Evolutionary conservation across 2,797 vertebrate species (phyloP).

Genomic region (Mormyrus proboscirostris): DNA sequence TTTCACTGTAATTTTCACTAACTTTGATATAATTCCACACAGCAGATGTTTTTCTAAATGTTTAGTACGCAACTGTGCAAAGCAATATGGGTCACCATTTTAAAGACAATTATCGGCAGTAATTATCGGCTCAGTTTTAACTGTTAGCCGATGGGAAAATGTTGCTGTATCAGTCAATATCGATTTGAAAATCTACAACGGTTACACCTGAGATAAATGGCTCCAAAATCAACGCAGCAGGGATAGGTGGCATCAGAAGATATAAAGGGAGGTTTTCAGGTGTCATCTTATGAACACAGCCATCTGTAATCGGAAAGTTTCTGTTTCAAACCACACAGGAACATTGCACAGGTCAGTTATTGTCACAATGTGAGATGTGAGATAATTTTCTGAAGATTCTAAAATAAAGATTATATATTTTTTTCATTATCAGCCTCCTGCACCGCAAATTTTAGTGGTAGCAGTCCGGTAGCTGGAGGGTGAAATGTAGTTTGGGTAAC

Average conservation of each 20-base stretch:
- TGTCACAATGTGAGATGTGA: neutral
- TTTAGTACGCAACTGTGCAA: neutral
- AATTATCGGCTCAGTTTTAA: neutral
- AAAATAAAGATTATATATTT: neutral
- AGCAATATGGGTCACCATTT: neutral
- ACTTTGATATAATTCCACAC: neutral
- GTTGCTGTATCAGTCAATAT: neutral
- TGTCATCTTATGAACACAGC: neutral
- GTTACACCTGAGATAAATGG: neutral
- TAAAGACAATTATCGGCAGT: neutral
- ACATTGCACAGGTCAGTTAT: neutral
- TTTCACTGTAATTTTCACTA: neutral
- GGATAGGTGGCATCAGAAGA: neutral
- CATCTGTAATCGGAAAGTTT: neutral
- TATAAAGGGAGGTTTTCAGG: neutral
- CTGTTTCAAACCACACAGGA: neutral
- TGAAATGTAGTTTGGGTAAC: neutral
- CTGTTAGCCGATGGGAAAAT: neutral
- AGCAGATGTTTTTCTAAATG: neutral
- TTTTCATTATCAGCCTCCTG: neutral
- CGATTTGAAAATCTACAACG: neutral
- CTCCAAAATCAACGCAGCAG: neutral
- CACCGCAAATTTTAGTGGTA: neutral
- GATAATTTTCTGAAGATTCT: neutral
- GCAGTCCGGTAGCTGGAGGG: neutral